phyloP scores from a whole-genome alignment of 2,797 vertebrate genomes.

The Lagodon rhomboides region DNA sequence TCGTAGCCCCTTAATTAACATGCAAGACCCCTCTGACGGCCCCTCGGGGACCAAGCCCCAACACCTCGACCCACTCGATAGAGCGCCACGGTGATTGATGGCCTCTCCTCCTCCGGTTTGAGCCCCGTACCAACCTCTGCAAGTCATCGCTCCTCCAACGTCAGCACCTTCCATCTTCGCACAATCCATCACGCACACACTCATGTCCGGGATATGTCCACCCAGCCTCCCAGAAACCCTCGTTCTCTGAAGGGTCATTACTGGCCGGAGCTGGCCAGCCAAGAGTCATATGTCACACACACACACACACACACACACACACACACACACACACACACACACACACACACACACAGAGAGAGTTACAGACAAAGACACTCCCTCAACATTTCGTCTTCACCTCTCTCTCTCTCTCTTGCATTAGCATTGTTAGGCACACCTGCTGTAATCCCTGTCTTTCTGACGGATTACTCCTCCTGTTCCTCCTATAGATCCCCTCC shows the following conservation, averaged over 20 bases:
- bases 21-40: slow-evolving; percentile 62
- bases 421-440: slow-evolving; percentile 80
- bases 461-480: slow-evolving; percentile 76
- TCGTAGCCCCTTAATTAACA: slow-evolving; percentile 75
- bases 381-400: not conserved
- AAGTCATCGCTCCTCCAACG: slow-evolving; percentile 64
- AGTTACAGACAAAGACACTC: slow-evolving; percentile 27
- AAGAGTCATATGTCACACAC: slow-evolving; percentile 30
- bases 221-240: slow-evolving; percentile 44
- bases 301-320: slow-evolving; percentile 8
- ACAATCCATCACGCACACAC: slow-evolving; percentile 71
- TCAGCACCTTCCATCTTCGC: slow-evolving; percentile 68
- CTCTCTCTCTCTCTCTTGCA: slow-evolving; percentile 38
- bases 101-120: slow-evolving; percentile 54
- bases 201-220: slow-evolving; percentile 49
- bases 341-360: slow-evolving; percentile 6
- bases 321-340: no score
- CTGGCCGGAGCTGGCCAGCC: slow-evolving; percentile 24
- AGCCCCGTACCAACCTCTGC: slow-evolving; percentile 49
- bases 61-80: slow-evolving; percentile 79
- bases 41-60: slow-evolving; percentile 69
- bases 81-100: slow-evolving; percentile 80
- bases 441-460: slow-evolving; percentile 79
- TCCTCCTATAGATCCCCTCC: slow-evolving; percentile 74
- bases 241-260: slow-evolving; percentile 67